Evolutionary conservation across 2,888 invertebrate species (phyloP), one percentile per base, ranked within the genome.

Genomic region (Lepidochrysops patricia): DNA sequence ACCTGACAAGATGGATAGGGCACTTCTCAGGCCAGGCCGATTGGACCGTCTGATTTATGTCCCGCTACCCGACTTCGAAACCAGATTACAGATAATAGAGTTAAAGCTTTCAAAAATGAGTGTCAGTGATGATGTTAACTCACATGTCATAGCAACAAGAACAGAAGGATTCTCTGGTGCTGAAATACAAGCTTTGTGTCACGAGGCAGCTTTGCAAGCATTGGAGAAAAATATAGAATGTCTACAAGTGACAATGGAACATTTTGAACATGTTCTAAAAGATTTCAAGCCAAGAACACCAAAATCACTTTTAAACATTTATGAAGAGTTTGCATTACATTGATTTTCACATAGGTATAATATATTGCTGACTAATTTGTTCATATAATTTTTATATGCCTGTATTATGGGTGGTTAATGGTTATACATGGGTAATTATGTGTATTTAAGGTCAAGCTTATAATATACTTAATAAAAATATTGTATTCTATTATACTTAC

Each of bases 1-100:
- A 26, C 99, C 99, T 0, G 98, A 99, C 77, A 93, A 95, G 79
- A 96, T 99, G 72, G 99, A 99, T 76, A 93, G 95, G 75, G 98
- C 98, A 0, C 83, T 99, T 19, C 82, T 99, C 25, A 90, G 98
- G 60, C 98, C 98, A 0, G 98, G 98, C 0, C 91, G 98, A 50
- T 90, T 99, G 52, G 98, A 98, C 81, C 90, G 97, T 61, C 92
- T 98, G 27, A 94, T 99, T 59, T 97, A 99, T 75, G 98, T 99
- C 0, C 96, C 97, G 0, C 82, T 99, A 59, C 99, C 99, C 0
- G 95, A 98, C 81, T 82, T 82, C 0, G 90, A 91, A 52, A 97
- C 98, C 0, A 90, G 99, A 65, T 74, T 84, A 57, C 95, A 96
- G 74, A 98, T 99, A 66, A 92, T 99, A 56, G 88, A 91, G 60